phyloP scores from a whole-genome alignment of 2,797 vertebrate genomes.

The Liasis olivaceus region DNA sequence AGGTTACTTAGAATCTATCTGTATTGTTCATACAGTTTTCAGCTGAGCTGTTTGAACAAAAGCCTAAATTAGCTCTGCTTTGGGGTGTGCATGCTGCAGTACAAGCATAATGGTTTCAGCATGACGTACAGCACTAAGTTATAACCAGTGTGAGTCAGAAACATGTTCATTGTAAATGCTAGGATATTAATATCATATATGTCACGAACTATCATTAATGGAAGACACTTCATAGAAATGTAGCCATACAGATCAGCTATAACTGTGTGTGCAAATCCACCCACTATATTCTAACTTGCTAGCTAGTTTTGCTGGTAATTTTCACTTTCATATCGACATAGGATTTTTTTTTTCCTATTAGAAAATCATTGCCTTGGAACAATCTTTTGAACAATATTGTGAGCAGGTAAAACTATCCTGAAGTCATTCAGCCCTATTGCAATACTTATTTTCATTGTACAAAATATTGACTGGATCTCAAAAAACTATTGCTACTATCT shows the following conservation, averaged over 20 bases:
- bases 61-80: constrained; percentile 39
- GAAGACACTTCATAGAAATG: neutral
- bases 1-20: neutral
- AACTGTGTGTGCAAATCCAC: neutral
- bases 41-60: constrained; percentile 51
- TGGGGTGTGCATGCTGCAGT: constrained; percentile 34
- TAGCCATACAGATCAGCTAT: neutral
- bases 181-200: neutral
- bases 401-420: neutral
- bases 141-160: constrained; percentile 1
- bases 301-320: neutral
- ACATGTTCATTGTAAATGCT: neutral
- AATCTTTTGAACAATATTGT: neutral
- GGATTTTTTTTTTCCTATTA: neutral
- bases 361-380: neutral
- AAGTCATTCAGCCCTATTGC: neutral
- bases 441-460: neutral
- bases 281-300: neutral
- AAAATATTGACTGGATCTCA: neutral
- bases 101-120: constrained; percentile 4
- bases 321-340: neutral
- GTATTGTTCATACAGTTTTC: neutral
- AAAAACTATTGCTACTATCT: neutral
- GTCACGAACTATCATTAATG: neutral
- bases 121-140: neutral